A percentile compares a stretch with the other conserved stretches of the same genome.
Conservation (phyloP, 1,140 invertebrate genomes). For the Drosophila gunungcola region DNA sequence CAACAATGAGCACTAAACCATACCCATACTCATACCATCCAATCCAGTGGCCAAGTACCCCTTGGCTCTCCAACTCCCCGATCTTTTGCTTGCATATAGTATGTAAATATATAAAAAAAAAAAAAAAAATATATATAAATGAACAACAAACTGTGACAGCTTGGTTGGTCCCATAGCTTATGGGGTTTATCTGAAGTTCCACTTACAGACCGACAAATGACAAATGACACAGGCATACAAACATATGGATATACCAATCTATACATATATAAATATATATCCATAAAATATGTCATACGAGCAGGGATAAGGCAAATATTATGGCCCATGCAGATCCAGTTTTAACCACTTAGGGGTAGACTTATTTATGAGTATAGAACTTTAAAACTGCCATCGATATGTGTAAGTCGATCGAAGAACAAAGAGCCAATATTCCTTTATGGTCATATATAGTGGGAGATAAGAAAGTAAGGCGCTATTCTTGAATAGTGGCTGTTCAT, state of each 20-base stretch:
- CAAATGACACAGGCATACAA: background rate
- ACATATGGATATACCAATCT: background rate
- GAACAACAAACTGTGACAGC: slow-evolving; percentile 17
- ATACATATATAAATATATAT: slow-evolving; percentile 1
- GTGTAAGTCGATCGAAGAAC: slow-evolving; percentile 1
- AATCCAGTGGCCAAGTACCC: background rate
- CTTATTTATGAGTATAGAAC: slow-evolving; percentile 17
- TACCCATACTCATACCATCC: background rate
- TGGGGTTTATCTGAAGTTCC: slow-evolving; percentile 36
- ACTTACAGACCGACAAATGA: slow-evolving; percentile 22
- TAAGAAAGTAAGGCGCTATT: slow-evolving; percentile 1
- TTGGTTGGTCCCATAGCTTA: slow-evolving; percentile 13
- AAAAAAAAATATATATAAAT: background rate
- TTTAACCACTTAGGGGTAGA: slow-evolving; percentile 23
- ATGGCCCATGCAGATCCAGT: slow-evolving; percentile 8
- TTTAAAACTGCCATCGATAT: slow-evolving; percentile 6
- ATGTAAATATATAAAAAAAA: slow-evolving; percentile 7
- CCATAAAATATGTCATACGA: slow-evolving; percentile 25
- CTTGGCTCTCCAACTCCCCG: background rate
- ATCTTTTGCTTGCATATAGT: slow-evolving; percentile 5
- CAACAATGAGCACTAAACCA: slow-evolving; percentile 3
- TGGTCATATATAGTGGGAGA: slow-evolving; percentile 1
- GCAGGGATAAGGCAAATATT: slow-evolving; percentile 1
- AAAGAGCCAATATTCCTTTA: slow-evolving; percentile 21
- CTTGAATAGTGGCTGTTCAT: background rate